Percentiles rank a stretch among this genome's conserved stretches.
These are phyloP conservation scores for Rhyacophila evoluta DNA, from an alignment of 2,888 invertebrate species.

Conservation along the genomic window DNA sequence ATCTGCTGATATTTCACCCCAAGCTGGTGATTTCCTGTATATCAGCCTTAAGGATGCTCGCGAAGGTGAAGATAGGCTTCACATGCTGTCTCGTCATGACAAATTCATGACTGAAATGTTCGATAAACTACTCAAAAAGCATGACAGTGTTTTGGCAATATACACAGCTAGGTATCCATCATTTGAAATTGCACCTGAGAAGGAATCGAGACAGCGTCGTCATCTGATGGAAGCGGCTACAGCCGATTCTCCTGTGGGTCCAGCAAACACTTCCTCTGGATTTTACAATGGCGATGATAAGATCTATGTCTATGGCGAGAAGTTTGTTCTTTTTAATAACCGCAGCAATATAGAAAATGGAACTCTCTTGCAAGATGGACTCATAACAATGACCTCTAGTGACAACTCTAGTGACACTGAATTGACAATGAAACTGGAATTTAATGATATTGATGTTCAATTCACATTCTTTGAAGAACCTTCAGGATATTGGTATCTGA, in stretches of 20 bases:
- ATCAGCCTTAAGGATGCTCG: conserved; percentile 71
- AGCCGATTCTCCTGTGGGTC: neutral
- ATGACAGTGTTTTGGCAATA: conserved; percentile 68
- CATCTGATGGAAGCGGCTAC: neutral
- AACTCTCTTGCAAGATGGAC: neutral
- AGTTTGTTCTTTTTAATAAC: neutral
- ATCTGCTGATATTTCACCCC: conserved; percentile 61
- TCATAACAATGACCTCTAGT: neutral
- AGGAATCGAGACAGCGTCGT: neutral
- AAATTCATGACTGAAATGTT: conserved; percentile 70
- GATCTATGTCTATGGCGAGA: conserved; percentile 38
- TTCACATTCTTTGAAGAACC: conserved; percentile 59
- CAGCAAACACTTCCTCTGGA: conserved; percentile 19
- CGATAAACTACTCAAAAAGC: conserved; percentile 63
- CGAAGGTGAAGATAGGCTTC: conserved; percentile 69
- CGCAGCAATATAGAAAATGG: conserved; percentile 12
- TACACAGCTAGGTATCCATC: conserved; percentile 68
- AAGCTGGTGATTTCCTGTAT: conserved; percentile 67
- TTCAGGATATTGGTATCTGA: conserved; percentile 65
- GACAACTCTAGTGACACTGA: neutral
- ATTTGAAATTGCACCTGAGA: conserved; percentile 41
- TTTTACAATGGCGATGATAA: conserved; percentile 46
- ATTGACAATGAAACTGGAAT: conserved; percentile 47
- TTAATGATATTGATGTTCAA: conserved; percentile 57
- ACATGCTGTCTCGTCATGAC: conserved; percentile 73